phyloP scores from a whole-genome alignment of 2,797 vertebrate genomes.

The Cottoperca gobio region DNA sequence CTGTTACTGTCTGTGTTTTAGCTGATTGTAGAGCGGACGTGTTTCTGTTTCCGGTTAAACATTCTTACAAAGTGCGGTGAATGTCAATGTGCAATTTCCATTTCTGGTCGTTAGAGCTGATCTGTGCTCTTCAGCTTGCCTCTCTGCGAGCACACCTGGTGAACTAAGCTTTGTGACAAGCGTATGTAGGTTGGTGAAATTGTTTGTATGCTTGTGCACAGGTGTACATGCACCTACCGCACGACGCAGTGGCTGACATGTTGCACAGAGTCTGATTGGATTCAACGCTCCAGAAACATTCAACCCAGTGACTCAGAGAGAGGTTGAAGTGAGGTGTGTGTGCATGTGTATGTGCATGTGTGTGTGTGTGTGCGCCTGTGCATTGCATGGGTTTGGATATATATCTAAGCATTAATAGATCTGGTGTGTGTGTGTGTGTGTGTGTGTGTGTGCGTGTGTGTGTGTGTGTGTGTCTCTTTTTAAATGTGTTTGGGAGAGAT shows the following conservation, averaged over 20 bases:
- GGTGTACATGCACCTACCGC: background rate
- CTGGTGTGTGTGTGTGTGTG: background rate
- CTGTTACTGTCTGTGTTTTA: constrained; percentile 32
- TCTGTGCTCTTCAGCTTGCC: constrained; percentile 44
- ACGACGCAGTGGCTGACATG: constrained; percentile 60
- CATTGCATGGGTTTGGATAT: background rate
- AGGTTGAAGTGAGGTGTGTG: constrained; percentile 22
- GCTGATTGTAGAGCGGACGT: constrained; percentile 9
- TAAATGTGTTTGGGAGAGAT: background rate
- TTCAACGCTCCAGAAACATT: constrained; percentile 74
- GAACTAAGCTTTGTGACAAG: constrained; percentile 19
- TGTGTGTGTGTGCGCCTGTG: background rate
- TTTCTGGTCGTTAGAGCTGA: constrained; percentile 23
- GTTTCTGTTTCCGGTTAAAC: constrained; percentile 17
- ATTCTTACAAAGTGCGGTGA: constrained; percentile 8
- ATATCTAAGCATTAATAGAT: background rate
- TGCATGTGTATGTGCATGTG: constrained; percentile 12
- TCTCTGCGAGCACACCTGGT: constrained; percentile 41
- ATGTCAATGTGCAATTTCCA: constrained; percentile 31
- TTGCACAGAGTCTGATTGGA: constrained; percentile 69
- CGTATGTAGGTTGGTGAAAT: background rate
- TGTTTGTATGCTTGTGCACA: background rate
- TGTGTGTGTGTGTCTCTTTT: background rate
- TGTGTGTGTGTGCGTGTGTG: background rate
- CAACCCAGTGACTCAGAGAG: constrained; percentile 55